phyloP scores from a whole-genome alignment of 1,140 invertebrate genomes.

The Drosophila navojoa region DNA sequence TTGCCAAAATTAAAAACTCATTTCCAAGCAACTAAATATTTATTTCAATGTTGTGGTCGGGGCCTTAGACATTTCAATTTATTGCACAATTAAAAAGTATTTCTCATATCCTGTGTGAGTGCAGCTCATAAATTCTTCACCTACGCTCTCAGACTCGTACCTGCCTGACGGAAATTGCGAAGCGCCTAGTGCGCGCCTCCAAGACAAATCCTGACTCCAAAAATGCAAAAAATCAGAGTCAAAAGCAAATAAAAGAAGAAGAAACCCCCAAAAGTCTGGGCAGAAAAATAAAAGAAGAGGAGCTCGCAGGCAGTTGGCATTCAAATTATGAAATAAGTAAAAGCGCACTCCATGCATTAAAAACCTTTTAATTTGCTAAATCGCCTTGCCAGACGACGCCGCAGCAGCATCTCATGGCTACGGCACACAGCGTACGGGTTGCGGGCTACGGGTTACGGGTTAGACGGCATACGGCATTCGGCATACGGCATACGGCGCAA shows the following conservation, averaged over 20 bases:
- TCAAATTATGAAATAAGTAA: conserved; percentile 81
- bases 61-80: conserved; percentile 52
- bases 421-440: conserved; percentile 1
- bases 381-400: conserved; percentile 81
- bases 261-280: conserved; percentile 39
- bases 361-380: conserved; percentile 84
- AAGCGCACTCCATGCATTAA: conserved; percentile 83
- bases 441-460: neutral
- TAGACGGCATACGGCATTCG: neutral
- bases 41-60: conserved; percentile 8
- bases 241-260: conserved; percentile 25
- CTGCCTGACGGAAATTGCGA: conserved; percentile 41
- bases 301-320: conserved; percentile 58
- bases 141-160: conserved; percentile 12
- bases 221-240: conserved; percentile 42
- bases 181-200: conserved; percentile 26
- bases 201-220: conserved; percentile 2
- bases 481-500: conserved; percentile 22
- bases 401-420: conserved; percentile 27
- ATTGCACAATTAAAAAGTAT: conserved; percentile 64
- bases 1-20: conserved; percentile 29
- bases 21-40: conserved; percentile 44
- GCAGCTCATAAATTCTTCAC: conserved; percentile 43
- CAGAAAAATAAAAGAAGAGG: conserved; percentile 31
- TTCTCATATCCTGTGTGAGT: conserved; percentile 63